phyloP scores from a whole-genome alignment of 2,113 vertebrate genomes.

The Perca fluviatilis region DNA sequence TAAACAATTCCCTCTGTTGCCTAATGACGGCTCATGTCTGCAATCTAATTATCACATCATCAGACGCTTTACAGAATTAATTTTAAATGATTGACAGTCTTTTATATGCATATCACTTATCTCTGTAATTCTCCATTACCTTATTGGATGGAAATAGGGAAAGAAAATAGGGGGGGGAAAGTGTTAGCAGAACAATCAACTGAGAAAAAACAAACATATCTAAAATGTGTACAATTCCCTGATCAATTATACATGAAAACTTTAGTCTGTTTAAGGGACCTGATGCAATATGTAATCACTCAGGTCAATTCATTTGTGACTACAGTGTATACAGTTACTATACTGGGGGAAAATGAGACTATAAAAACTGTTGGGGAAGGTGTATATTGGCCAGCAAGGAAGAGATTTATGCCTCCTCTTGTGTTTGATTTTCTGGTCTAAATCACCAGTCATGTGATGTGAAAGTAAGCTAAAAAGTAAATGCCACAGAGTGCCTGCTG shows the following conservation, averaged over 20 bases:
- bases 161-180: constrained; percentile 23
- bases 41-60: constrained; percentile 78
- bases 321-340: constrained; percentile 21
- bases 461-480: constrained; percentile 71
- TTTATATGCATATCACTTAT: constrained; percentile 81
- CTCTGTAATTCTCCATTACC: constrained; percentile 74
- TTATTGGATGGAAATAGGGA: constrained; percentile 46
- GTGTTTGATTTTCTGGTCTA: constrained; percentile 76
- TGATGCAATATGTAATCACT: constrained; percentile 16
- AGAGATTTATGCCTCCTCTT: constrained; percentile 59
- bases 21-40: constrained; percentile 73
- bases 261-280: constrained; percentile 5
- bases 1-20: constrained; percentile 45
- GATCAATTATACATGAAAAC: constrained; percentile 39
- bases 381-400: not conserved
- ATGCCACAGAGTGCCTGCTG: constrained; percentile 50
- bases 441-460: constrained; percentile 74
- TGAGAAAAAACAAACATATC: constrained; percentile 15
- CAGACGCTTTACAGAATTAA: constrained; percentile 79
- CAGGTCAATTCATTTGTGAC: constrained; percentile 37
- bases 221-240: constrained; percentile 17
- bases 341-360: constrained; percentile 20
- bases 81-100: constrained; percentile 86
- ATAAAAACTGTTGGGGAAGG: constrained; percentile 27
- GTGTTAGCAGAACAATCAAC: constrained; percentile 29